These are phyloP conservation scores for Agriotes lineatus DNA, from an alignment of 2,888 invertebrate species.

Conservation along the genomic window DNA sequence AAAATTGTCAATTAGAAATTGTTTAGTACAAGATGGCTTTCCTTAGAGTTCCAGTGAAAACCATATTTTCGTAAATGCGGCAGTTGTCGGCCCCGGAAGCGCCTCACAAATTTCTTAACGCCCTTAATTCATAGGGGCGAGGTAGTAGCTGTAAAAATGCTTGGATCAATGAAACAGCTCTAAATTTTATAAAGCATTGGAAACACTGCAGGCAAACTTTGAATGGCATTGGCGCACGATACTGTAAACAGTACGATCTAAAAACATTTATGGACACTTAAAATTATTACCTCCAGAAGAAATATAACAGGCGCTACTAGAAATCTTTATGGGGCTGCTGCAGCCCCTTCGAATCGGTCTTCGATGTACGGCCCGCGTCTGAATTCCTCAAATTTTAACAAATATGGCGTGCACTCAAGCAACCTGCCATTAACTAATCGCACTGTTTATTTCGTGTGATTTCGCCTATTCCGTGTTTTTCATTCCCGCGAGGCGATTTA, in stretches of 20 bases:
- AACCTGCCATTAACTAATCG: constrained; percentile 3
- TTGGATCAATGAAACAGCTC: no score
- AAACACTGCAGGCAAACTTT: constrained; percentile 10
- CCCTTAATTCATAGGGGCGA: no score
- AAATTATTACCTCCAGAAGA: neutral
- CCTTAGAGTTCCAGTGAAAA: no score
- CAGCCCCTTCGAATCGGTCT: neutral
- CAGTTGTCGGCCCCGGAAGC: no score
- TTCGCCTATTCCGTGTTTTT: constrained; percentile 11
- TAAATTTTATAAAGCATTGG: constrained; percentile 14
- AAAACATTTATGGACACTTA: constrained; percentile 15
- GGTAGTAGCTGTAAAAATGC: no score
- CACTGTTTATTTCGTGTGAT: constrained; percentile 8
- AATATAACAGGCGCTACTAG: neutral
- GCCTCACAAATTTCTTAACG: no score
- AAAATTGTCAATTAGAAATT: no score
- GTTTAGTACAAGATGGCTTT: no score
- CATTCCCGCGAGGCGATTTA: constrained; percentile 1
- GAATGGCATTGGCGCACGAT: neutral
- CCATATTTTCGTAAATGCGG: no score
- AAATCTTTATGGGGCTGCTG: constrained; percentile 1
- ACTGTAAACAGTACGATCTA: neutral
- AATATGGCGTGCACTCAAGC: constrained; percentile 16
- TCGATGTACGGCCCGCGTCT: neutral
- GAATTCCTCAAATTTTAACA: constrained; percentile 5